Conservation (phyloP, 2,888 invertebrate genomes). For the Drosophila setosimentum region DNA sequence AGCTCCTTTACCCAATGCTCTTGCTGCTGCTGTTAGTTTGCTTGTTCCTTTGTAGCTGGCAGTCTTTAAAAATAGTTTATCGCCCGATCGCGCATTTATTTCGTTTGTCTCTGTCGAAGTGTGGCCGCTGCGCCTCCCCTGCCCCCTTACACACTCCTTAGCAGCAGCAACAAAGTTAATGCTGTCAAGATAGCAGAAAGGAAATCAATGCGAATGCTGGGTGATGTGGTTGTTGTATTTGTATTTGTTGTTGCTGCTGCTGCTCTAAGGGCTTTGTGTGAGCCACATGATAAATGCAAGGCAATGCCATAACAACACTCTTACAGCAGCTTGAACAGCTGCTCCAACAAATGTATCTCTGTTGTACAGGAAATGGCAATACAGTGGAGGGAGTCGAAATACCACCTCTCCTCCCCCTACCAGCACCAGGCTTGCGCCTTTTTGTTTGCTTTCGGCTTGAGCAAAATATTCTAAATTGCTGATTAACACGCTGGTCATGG, state of each 20-base stretch:
- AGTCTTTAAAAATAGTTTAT: slow-evolving; percentile 82
- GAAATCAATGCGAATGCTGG: slow-evolving; percentile 72
- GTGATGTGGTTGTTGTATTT: slow-evolving; percentile 20
- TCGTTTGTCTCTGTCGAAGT: slow-evolving; percentile 80
- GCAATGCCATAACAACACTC: slow-evolving; percentile 64
- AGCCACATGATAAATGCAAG: slow-evolving; percentile 76
- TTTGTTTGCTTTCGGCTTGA: slow-evolving; percentile 53
- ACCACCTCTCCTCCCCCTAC: background rate
- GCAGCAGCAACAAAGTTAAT: slow-evolving; percentile 59
- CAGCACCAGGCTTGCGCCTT: slow-evolving; percentile 4
- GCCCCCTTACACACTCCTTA: slow-evolving; percentile 4
- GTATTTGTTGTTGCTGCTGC: slow-evolving; percentile 22
- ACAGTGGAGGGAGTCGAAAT: slow-evolving; percentile 34
- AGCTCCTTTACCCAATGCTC: background rate
- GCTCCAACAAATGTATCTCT: slow-evolving; percentile 65
- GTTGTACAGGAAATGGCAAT: slow-evolving; percentile 66
- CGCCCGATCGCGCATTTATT: slow-evolving; percentile 81
- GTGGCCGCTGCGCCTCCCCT: slow-evolving; percentile 41
- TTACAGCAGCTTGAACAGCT: slow-evolving; percentile 55
- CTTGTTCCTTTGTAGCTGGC: slow-evolving; percentile 65
- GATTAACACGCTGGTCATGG: slow-evolving; percentile 73
- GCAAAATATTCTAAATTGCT: slow-evolving; percentile 80
- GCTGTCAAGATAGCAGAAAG: slow-evolving; percentile 79
- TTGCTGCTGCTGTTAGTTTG: slow-evolving; percentile 40
- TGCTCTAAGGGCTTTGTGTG: slow-evolving; percentile 70